A percentile compares a stretch with the other conserved stretches of the same genome.
Evolutionary conservation across 1,140 invertebrate species (phyloP).

Genomic region (Ips nitidus): DNA sequence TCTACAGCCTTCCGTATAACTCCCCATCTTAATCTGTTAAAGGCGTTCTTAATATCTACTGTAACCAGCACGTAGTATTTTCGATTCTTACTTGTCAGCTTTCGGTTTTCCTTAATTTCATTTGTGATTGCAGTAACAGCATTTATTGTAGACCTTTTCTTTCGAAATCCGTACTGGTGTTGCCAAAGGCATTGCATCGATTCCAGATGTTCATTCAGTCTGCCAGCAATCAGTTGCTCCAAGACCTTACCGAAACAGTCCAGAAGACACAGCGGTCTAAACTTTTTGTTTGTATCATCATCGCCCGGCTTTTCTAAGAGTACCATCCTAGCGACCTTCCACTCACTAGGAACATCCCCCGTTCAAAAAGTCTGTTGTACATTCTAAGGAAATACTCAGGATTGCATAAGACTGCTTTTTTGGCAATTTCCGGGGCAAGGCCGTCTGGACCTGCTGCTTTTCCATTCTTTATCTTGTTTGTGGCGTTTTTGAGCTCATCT

Average conservation of each 20-base stretch:
- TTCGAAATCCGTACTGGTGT: slow-evolving; percentile 22
- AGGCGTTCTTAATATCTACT: slow-evolving; percentile 32
- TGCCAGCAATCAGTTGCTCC: slow-evolving; percentile 16
- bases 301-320: slow-evolving; percentile 14
- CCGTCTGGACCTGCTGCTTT: slow-evolving; percentile 43
- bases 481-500: slow-evolving; percentile 26
- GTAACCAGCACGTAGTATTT: neutral
- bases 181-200: neutral
- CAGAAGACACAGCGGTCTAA: slow-evolving; percentile 28
- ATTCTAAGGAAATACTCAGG: slow-evolving; percentile 2
- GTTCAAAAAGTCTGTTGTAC: neutral
- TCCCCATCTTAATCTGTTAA: slow-evolving; percentile 22
- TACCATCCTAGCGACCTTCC: slow-evolving; percentile 26
- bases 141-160: slow-evolving; percentile 17
- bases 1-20: slow-evolving; percentile 9
- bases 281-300: slow-evolving; percentile 15
- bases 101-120: neutral
- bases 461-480: slow-evolving; percentile 19
- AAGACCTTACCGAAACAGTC: slow-evolving; percentile 24
- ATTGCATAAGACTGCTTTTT: neutral
- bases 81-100: neutral
- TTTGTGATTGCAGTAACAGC: neutral
- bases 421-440: slow-evolving; percentile 36
- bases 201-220: slow-evolving; percentile 27
- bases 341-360: slow-evolving; percentile 16